Evolutionary conservation across 1,140 invertebrate species (phyloP).

Genomic region (Caenorhabditis briggsae): DNA sequence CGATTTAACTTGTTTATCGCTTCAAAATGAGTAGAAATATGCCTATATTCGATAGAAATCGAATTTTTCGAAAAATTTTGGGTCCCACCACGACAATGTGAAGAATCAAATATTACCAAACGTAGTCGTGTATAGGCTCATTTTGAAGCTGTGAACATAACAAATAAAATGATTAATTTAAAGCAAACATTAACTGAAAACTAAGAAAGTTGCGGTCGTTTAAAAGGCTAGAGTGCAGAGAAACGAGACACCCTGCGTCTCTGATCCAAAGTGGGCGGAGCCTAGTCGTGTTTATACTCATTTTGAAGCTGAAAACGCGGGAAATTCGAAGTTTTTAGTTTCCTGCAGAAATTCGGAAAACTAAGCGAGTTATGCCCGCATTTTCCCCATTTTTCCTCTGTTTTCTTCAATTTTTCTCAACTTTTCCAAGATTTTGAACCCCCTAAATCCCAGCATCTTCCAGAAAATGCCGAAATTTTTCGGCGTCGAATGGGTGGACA

Average conservation of each 20-base stretch:
- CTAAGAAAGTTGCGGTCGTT: no score
- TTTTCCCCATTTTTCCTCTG: not conserved
- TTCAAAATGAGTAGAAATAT: no score
- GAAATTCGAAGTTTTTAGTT: not conserved
- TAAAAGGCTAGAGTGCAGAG: no score
- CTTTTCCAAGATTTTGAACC: not conserved
- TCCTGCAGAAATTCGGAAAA: no score
- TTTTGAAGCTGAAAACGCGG: not conserved
- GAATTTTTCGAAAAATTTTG: not conserved
- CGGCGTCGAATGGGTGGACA: not conserved
- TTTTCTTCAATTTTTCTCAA: not conserved
- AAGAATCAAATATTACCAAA: not conserved
- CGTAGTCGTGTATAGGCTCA: not conserved
- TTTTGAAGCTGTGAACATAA: no score
- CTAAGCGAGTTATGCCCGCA: no score
- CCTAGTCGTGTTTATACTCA: not conserved
- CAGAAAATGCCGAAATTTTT: not conserved
- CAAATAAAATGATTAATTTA: no score
- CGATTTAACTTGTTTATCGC: no score
- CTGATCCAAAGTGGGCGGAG: no score
- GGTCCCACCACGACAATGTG: not conserved
- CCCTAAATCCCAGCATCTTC: no score
- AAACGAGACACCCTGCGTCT: no score
- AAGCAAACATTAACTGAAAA: no score
- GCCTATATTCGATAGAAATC: not conserved